These are phyloP conservation scores for Lypha dubia DNA, from an alignment of 2,888 invertebrate species.

Conservation along the genomic window DNA sequence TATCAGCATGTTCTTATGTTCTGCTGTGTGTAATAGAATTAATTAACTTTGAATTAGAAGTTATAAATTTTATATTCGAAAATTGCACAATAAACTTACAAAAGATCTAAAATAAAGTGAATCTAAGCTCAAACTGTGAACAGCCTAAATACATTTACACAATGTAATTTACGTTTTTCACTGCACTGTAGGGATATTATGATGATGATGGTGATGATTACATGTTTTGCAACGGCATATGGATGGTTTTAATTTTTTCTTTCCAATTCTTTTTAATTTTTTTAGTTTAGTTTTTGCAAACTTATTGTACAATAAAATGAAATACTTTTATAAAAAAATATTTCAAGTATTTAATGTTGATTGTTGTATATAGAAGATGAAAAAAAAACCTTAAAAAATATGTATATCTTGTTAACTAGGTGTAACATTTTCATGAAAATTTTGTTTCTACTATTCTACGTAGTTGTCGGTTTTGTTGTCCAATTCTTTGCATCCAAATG, in stretches of 20 bases:
- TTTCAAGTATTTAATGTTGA: conserved; percentile 61
- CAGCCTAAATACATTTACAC: conserved; percentile 15
- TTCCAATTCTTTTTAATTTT: not conserved
- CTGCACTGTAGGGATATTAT: conserved; percentile 51
- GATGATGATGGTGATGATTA: conserved; percentile 50
- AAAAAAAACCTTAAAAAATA: conserved; percentile 22
- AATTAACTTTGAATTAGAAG: too few relatives aligned
- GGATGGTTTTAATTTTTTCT: conserved; percentile 32
- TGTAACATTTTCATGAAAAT: conserved; percentile 53
- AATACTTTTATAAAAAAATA: conserved; percentile 55
- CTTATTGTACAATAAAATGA: conserved; percentile 28
- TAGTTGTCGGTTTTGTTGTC: not conserved
- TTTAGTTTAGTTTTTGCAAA: conserved; percentile 4
- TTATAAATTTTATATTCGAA: too few relatives aligned
- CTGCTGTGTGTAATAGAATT: too few relatives aligned
- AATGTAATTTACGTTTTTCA: conserved; percentile 23
- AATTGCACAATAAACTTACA: too few relatives aligned
- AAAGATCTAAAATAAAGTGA: too few relatives aligned
- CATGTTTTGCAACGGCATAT: conserved; percentile 61
- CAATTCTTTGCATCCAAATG: conserved; percentile 25
- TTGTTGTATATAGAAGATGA: conserved; percentile 17
- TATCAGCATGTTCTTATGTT: too few relatives aligned
- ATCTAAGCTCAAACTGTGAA: conserved; percentile 4
- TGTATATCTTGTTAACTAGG: conserved; percentile 59
- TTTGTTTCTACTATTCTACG: conserved; percentile 24